Evolutionary conservation across 1,140 invertebrate genomes (phyloP), one percentile per base, ranked within the genome.

Genomic region (Acromyrmex echinatior): DNA sequence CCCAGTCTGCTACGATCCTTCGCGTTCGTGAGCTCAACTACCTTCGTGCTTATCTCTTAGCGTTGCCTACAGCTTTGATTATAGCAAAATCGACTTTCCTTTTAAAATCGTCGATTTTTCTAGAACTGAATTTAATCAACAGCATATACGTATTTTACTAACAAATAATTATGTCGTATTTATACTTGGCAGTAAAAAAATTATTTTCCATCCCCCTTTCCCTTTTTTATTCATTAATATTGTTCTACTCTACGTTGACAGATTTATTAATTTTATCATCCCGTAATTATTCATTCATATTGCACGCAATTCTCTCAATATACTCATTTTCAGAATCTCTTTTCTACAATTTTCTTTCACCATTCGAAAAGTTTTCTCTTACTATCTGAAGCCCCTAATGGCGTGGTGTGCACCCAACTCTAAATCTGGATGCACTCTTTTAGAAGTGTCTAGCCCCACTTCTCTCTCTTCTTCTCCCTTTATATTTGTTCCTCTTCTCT

Each of bases 341-440:
- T n/a, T 49, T n/a, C 31, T 49, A 28, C 74, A 51, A 84, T 28
- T 58, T 76, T 21, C 45, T 28, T 18, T 70, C 12, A 3, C n/a
- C 18, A 45, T 68, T 68, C 21, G 39, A 70, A 70, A 14, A 51
- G 39, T 60, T 35, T 7, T 62, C 65, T 60, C 70, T 56, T 68
- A 53, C 70, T 71, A 65, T 76, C 21, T 86, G 77, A 60, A 88
- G 87, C 77, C 66, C 77, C 89, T 84, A 91, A 87, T 80, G 66
- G 74, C 39, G 31, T 58, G 35, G 10, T 77, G 10, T 77, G 81
- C 66, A 81, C 74, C 87, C 91, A 91, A 91, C 91, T 90, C 92
- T 93, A 93, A 93, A 93, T 93, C 89, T 90, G 92, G 92, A 86
- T 81, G 70, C 88, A 91, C 91, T 93, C 91, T 93, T 93, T 93